These are phyloP conservation scores for Pantelozetes paolii DNA, from an alignment of 2,888 invertebrate species.

Conservation along the genomic window DNA sequence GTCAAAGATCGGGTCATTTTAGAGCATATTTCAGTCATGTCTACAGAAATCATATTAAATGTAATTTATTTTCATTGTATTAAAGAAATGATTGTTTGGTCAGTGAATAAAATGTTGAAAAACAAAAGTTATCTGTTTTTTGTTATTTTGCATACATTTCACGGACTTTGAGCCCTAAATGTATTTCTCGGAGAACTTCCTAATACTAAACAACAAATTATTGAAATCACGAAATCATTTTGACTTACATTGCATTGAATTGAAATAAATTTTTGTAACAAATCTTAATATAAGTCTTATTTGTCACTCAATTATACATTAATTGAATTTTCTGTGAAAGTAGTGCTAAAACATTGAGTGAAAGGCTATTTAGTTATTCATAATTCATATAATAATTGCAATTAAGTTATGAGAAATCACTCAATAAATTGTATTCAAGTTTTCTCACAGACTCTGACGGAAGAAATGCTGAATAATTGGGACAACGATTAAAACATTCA, in stretches of 20 bases:
- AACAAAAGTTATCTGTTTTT: neutral
- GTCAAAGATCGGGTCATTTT: neutral
- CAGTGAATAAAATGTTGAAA: neutral
- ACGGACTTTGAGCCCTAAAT: conserved; percentile 13
- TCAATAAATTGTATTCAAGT: conserved; percentile 1
- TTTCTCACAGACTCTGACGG: conserved; percentile 12
- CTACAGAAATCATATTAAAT: neutral
- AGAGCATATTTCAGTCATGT: neutral
- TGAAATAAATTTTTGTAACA: neutral
- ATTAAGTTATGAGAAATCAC: neutral
- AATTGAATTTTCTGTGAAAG: neutral
- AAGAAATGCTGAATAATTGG: conserved; percentile 7
- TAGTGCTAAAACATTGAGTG: neutral
- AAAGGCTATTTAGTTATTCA: neutral
- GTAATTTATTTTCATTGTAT: neutral
- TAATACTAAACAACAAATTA: neutral
- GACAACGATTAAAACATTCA: neutral
- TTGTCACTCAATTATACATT: neutral
- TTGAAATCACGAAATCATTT: neutral
- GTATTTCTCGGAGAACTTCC: conserved; percentile 5
- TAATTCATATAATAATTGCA: neutral
- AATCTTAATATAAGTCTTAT: neutral
- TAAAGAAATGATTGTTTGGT: conserved; percentile 1
- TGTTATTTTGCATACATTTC: conserved; percentile 12
- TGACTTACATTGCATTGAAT: neutral